These are phyloP conservation scores for Drosophila paracracens DNA, from an alignment of 2,888 invertebrate genomes.

Conservation along the genomic window DNA sequence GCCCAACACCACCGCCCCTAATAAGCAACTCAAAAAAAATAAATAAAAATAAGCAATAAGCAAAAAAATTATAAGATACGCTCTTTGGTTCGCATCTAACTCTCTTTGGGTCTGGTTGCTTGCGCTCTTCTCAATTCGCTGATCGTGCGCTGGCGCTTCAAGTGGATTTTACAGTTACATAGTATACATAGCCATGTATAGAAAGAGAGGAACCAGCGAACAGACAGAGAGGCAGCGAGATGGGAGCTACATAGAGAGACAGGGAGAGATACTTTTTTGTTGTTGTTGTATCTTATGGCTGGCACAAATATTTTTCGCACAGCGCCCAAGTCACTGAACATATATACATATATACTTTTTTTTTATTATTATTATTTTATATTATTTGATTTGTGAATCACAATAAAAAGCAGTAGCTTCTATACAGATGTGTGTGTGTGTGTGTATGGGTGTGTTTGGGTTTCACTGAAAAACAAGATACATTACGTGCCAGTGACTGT, in stretches of 20 bases:
- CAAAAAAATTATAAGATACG: constrained; percentile 19
- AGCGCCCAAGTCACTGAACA: constrained; percentile 61
- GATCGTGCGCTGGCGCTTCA: constrained; percentile 67
- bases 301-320: constrained; percentile 77
- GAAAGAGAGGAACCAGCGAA: constrained; percentile 19
- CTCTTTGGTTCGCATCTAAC: constrained; percentile 43
- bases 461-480: constrained; percentile 70
- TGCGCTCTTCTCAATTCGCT: constrained; percentile 32
- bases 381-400: constrained; percentile 77
- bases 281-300: constrained; percentile 57
- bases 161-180: constrained; percentile 75
- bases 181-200: constrained; percentile 44
- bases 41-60: constrained; percentile 6
- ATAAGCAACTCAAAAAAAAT: constrained; percentile 55
- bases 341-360: constrained; percentile 17
- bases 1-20: constrained; percentile 74
- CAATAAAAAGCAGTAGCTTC: constrained; percentile 52
- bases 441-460: constrained; percentile 36
- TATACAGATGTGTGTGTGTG: constrained; percentile 18
- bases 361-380: constrained; percentile 66
- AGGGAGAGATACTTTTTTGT: constrained; percentile 39
- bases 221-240: constrained; percentile 6
- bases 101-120: constrained; percentile 34
- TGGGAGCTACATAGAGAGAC: constrained; percentile 8
- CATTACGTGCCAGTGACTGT: constrained; percentile 40